phyloP scores from a whole-genome alignment of 2,113 vertebrate species.

The Syrmaticus mikado region DNA sequence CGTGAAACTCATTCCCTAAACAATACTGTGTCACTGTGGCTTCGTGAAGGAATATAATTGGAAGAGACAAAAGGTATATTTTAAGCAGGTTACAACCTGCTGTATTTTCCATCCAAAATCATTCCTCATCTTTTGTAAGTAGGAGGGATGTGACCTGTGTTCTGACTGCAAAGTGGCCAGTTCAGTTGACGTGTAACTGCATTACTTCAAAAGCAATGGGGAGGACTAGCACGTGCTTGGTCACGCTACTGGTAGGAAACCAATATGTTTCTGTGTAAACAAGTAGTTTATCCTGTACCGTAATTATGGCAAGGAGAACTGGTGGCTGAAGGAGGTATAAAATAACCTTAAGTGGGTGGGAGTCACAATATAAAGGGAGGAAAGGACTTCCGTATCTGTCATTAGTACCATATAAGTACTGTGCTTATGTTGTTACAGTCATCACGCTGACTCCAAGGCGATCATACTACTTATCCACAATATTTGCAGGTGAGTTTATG shows the following conservation, averaged over 20 bases:
- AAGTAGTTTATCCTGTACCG: neutral
- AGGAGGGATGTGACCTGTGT: neutral
- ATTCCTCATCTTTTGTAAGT: neutral
- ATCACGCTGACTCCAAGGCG: neutral
- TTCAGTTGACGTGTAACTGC: fast-evolving
- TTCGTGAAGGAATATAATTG: neutral
- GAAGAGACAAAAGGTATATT: neutral
- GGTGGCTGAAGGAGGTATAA: neutral
- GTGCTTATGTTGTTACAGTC: neutral
- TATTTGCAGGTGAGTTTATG: neutral
- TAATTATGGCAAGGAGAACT: neutral
- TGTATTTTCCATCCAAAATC: neutral
- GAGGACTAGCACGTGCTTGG: neutral
- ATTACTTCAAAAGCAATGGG: neutral
- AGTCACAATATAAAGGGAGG: neutral
- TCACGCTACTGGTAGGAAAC: neutral
- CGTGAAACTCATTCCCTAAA: neutral
- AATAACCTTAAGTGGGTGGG: neutral
- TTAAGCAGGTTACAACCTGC: neutral
- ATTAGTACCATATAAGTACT: neutral
- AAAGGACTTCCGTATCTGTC: neutral
- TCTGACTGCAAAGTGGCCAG: neutral
- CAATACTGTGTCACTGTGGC: neutral
- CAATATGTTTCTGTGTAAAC: neutral
- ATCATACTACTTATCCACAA: fast-evolving